Evolutionary conservation across 2,888 invertebrate genomes (phyloP).

Genomic region (Antitype chi): DNA sequence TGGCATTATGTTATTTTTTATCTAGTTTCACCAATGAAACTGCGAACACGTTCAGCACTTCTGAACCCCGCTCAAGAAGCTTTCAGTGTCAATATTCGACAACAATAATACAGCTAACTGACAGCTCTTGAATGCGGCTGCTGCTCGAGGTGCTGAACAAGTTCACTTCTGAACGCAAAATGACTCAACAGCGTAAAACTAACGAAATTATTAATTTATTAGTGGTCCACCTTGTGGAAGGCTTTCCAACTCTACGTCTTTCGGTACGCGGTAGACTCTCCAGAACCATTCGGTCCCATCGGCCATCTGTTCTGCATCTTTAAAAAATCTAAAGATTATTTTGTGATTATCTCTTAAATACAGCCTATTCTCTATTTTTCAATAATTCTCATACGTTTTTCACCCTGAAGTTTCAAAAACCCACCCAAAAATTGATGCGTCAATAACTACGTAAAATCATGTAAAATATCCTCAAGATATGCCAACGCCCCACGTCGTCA

Average conservation of each 20-base stretch:
- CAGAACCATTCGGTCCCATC: too few relatives aligned
- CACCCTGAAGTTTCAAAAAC: background rate
- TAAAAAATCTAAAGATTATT: too few relatives aligned
- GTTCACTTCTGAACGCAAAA: background rate
- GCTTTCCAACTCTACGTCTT: too few relatives aligned
- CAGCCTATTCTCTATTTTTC: background rate
- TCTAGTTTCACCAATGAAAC: too few relatives aligned
- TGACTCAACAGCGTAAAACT: background rate
- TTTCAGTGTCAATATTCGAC: background rate
- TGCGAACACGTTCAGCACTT: background rate
- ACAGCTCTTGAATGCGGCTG: background rate
- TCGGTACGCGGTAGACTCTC: too few relatives aligned
- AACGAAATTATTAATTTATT: background rate
- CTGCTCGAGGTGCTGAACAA: background rate
- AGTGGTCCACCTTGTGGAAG: background rate
- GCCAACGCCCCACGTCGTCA: background rate
- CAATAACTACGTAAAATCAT: constrained; percentile 47
- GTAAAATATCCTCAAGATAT: constrained; percentile 21
- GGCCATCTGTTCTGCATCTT: background rate
- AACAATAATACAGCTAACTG: background rate
- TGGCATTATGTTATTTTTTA: too few relatives aligned
- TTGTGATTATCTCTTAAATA: background rate
- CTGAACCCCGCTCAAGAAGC: background rate
- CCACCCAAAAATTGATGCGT: background rate
- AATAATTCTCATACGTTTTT: background rate